phyloP scores from a whole-genome alignment of 2,113 vertebrate species.

The Promerops cafer region DNA sequence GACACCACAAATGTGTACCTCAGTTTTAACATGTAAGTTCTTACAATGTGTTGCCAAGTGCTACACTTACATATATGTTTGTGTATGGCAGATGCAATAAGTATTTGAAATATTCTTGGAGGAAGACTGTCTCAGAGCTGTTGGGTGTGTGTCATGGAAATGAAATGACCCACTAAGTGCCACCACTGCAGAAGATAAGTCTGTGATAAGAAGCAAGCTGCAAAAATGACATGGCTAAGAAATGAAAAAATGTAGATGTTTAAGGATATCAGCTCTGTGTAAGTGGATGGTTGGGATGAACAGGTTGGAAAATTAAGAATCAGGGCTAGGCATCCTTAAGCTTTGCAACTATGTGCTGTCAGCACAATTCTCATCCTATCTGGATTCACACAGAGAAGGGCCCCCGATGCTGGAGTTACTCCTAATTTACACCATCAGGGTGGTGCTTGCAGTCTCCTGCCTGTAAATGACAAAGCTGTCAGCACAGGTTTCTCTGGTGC shows the following conservation, averaged over 20 bases:
- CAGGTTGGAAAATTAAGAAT: not conserved
- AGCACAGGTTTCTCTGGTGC: not conserved
- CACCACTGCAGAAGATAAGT: slow-evolving; percentile 35
- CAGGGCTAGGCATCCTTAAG: not conserved
- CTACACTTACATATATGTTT: not conserved
- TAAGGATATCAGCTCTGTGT: not conserved
- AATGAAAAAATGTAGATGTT: not conserved
- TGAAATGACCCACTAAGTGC: not conserved
- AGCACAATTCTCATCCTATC: not conserved
- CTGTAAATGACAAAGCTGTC: not conserved
- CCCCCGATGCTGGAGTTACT: not conserved
- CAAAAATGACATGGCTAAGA: not conserved
- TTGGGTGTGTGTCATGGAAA: slow-evolving; percentile 42
- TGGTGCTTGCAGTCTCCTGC: fast-evolving
- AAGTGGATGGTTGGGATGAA: not conserved
- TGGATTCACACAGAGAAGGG: not conserved
- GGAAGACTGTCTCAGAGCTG: slow-evolving; percentile 36
- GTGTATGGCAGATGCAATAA: not conserved
- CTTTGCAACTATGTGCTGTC: not conserved
- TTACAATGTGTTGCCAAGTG: not conserved
- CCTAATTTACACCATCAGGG: not conserved
- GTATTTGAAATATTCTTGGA: slow-evolving; percentile 29
- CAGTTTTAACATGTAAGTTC: not conserved
- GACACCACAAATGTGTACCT: fast-evolving
- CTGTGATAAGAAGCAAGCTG: slow-evolving; percentile 26